A percentile compares a stretch with the other conserved stretches of the same genome.
Conservation (phyloP, 2,888 invertebrate species). For the Osmoderma eremita region DNA sequence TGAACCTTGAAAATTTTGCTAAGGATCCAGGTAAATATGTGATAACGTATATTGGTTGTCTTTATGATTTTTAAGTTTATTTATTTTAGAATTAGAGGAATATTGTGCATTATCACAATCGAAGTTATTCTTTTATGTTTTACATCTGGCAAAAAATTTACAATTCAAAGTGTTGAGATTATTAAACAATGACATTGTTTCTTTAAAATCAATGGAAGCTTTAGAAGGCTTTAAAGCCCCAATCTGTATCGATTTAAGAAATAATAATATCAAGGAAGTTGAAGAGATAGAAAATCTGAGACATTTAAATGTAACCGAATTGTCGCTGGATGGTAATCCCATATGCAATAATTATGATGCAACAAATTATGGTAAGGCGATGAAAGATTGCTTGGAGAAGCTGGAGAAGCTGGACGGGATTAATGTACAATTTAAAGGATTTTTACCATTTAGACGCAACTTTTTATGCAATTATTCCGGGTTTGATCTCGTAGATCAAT, state of each 20-base stretch:
- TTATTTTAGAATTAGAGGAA: conserved; percentile 55
- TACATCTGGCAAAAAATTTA: conserved; percentile 54
- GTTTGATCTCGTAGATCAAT: conserved; percentile 68
- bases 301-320: conserved; percentile 50
- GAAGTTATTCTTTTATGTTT: conserved; percentile 63
- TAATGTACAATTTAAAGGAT: conserved; percentile 21
- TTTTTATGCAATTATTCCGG: conserved; percentile 67
- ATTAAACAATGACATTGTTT: conserved; percentile 57
- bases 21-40: conserved; percentile 63
- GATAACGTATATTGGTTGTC: no score
- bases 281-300: conserved; percentile 36
- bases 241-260: conserved; percentile 48
- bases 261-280: conserved; percentile 45
- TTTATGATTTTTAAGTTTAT: no score
- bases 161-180: conserved; percentile 53
- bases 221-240: conserved; percentile 50
- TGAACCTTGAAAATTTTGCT: conserved; percentile 64
- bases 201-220: conserved; percentile 57
- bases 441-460: conserved; percentile 64
- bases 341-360: conserved; percentile 73
- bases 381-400: conserved; percentile 66
- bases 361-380: conserved; percentile 69
- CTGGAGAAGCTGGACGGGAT: conserved; percentile 62
- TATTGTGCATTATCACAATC: conserved; percentile 65
- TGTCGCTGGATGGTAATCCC: conserved; percentile 77